Base-by-base conservation (phyloP, 2,797 vertebrate genomes). In the Sebastes aleutianus region DNA sequence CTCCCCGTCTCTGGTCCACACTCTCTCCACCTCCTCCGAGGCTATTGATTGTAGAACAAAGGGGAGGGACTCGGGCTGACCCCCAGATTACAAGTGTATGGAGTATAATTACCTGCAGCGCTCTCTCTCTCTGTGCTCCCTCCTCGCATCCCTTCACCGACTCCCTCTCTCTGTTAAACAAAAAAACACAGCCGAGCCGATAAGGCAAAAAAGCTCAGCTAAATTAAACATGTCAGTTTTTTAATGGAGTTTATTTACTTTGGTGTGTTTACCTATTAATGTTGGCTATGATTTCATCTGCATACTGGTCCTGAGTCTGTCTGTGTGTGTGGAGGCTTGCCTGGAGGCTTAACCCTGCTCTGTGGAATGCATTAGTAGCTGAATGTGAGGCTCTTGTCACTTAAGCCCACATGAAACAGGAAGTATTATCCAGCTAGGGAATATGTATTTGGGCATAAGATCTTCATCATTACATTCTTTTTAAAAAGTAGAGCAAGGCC, bases 151-250 rank as follows among this genome's bases (percentile, higher is more conserved):
- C 34, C 84, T 78, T 71, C 65, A 61, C 76, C 7, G 11, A 14
- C 67, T 65, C 70, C 36, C 76, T 39, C 66, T 69, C 70, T 59
- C 47, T 22, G 78, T 84, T 75, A 27, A 85, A 78, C 20, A 43
- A 69, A 81, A 43, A 90, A 81, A 74, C 77, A 68, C 73, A 76
- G 66, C 11, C 1, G 9, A 80, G 70, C 69, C 39, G 22, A 85
- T 88, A 75, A 86, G 71, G 68, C 69, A 31, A 79, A 73, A 78
- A 76, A 74, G 18, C 70, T 76, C 54, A 31, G 59, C 80, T 81
- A 90, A 91, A 93, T 92, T 79, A 87, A 91, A 92, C 88, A 85
- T 83, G 88, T 76, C 88, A 86, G 78, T 24, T 89, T 91, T 92
- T 89, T 91, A 92, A 92, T 88, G 76, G 84, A 76, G 67, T 90